These are phyloP conservation scores for Pogoniulus pusillus DNA, from an alignment of 2,797 vertebrate species.

Conservation along the genomic window DNA sequence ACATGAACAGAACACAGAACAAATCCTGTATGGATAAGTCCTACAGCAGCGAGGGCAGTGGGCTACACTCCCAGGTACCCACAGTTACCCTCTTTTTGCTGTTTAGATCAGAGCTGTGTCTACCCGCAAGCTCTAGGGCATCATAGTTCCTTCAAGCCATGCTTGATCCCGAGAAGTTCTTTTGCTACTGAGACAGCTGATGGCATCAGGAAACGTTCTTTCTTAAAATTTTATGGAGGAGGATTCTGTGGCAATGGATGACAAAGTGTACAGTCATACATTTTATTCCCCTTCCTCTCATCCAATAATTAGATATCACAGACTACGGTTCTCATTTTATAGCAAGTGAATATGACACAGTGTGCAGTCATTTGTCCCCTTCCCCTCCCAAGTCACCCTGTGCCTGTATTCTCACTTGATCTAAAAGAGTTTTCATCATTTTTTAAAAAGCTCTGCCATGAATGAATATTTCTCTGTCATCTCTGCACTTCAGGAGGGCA, in stretches of 20 bases:
- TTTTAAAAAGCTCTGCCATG: background rate
- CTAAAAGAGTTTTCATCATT: background rate
- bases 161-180: constrained; percentile 4
- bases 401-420: background rate
- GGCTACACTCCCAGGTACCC: background rate
- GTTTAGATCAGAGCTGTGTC: constrained; percentile 24
- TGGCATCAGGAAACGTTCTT: constrained; percentile 5
- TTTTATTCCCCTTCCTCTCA: background rate
- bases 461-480: background rate
- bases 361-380: background rate
- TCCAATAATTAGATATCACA: background rate
- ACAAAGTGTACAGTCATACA: background rate
- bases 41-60: background rate
- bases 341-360: background rate
- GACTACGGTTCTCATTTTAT: background rate
- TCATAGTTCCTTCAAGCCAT: background rate
- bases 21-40: background rate
- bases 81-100: background rate
- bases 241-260: constrained; percentile 20
- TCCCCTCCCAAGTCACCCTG: background rate
- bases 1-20: background rate
- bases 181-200: constrained; percentile 26
- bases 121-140: background rate
- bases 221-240: constrained; percentile 32
- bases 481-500: background rate